These are phyloP conservation scores for Meriones psammophilus DNA, from an alignment of 2,797 vertebrate species.

Conservation along the genomic window DNA sequence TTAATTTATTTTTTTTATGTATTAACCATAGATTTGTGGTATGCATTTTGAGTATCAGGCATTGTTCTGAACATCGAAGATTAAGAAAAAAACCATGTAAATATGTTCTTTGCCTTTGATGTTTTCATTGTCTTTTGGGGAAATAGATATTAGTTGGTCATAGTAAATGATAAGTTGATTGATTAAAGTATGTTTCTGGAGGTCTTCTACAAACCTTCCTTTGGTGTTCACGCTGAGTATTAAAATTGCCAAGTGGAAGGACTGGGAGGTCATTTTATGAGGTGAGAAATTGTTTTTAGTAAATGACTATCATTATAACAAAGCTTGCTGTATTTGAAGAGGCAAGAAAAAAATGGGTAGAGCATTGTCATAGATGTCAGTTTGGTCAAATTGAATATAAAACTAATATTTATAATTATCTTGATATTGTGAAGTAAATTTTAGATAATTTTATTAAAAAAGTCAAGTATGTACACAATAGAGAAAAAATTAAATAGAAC, in stretches of 20 bases:
- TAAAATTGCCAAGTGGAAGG: slow-evolving; percentile 2
- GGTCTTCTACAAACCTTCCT: not conserved
- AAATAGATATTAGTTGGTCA: not conserved
- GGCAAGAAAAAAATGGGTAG: not conserved
- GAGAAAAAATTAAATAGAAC: not conserved
- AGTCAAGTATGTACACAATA: not conserved
- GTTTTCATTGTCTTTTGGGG: slow-evolving; percentile 14
- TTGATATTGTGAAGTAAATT: slow-evolving; percentile 6
- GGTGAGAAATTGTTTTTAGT: not conserved
- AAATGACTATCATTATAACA: not conserved
- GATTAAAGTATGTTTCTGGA: not conserved
- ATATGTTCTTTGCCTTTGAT: not conserved
- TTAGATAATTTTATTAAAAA: slow-evolving; percentile 19
- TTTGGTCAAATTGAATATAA: slow-evolving; percentile 8
- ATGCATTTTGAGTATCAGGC: not conserved
- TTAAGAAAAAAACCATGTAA: not conserved
- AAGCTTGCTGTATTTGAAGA: slow-evolving; percentile 39
- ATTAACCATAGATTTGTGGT: not conserved
- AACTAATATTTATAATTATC: not conserved
- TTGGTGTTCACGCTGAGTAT: slow-evolving; percentile 8
- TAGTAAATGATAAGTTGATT: not conserved
- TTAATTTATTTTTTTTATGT: not conserved
- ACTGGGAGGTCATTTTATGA: not conserved
- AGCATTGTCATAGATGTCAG: not conserved
- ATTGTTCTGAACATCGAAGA: slow-evolving; percentile 15